Evolutionary conservation across 1,140 invertebrate species (phyloP), one percentile per base, ranked within the genome.

Genomic region (Macrotrachela quadricornifera): DNA sequence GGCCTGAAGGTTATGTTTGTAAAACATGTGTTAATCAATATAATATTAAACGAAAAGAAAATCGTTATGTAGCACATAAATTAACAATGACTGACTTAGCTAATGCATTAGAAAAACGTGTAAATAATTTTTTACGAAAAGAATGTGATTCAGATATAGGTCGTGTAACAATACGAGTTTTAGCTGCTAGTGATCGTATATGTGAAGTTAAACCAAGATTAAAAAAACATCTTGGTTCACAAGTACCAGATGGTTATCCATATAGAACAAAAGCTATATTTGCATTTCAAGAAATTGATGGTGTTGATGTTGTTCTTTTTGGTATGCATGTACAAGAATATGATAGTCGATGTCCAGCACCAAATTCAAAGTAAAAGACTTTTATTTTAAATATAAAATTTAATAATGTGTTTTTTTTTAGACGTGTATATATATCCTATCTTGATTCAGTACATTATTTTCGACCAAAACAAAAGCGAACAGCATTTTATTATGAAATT

Each of bases 251-350:
- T 14, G 81, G 84, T 61, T 97, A 96, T 72, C 90, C 91, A 1
- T 99, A 92, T 67, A 74, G 86, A 57, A 87, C 92, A 18, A 99
- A 99, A 74, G 91, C 94, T 2, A 74, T 99, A 50, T 99, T 99
- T 74, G 94, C 92, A 50, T 99, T 97, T 74, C 90, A 99, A 71
- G 88, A 97, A 62, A 83, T 97, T 38, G 90, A 97, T 65, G 91
- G 91, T 21, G 80, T 81, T 8, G 94, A 99, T 72, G 87, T 97
- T 2, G 99, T 92, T 71, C 97, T 99, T 75, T 99, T 99, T 72
- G 94, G 92, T 52, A 96, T 99, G 86, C 94, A 99, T 69, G 94
- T 99, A 1, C 91, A 99, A 73, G 94, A 99, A 72, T 99, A 99
- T 68, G 91, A 91, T 14, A 94, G 87, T 37, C 86, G 95, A 62